Evolutionary conservation across 2,113 vertebrate genomes (phyloP), one percentile per base, ranked within the genome.

Genomic region (Atractosteus spatula): DNA sequence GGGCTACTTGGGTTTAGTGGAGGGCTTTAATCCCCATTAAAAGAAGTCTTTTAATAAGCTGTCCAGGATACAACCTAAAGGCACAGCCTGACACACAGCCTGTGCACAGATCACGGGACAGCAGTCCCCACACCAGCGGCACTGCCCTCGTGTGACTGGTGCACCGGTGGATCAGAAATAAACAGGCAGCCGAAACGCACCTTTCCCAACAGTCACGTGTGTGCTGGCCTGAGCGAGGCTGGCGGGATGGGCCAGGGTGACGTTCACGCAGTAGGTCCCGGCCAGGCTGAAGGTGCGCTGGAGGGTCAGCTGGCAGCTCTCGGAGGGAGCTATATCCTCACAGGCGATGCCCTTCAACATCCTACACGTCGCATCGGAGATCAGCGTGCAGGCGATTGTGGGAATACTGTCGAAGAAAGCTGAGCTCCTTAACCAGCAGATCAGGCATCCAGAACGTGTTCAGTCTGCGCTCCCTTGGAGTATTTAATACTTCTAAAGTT

Each of bases 241-340:
- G 2, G 86, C 75, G 6, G 90, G 84, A 66, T 95, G 91, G 3
- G 85, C 88, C 83, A 99, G 76, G 16, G 94, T 97, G 81, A 99
- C 94, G 84, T 97, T 98, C 67, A 99, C 85, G 2, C 97, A 99
- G 80, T 96, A 99, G 0, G 84, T 94, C 69, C 97, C 97, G 0
- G 96, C 84, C 42, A 91, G 86, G 3, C 69, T 82, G 81, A 99
- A 99, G 62, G 90, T 85, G 71, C 93, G 89, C 47, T 81, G 90
- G 77, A 98, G 79, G 0, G 80, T 92, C 77, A 98, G 84, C 44
- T 91, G 77, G 61, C 96, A 98, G 5, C 76, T 8, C 0, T 90
- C 71, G 0, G 83, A 81, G 3, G 89, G 42, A 0, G 77, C 62
- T 29, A 96, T 55, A 0, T 94, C 85, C 4, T 93, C 78, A 0